Conservation (phyloP, 2,888 invertebrate species). For the Drosophila prostipennis region DNA sequence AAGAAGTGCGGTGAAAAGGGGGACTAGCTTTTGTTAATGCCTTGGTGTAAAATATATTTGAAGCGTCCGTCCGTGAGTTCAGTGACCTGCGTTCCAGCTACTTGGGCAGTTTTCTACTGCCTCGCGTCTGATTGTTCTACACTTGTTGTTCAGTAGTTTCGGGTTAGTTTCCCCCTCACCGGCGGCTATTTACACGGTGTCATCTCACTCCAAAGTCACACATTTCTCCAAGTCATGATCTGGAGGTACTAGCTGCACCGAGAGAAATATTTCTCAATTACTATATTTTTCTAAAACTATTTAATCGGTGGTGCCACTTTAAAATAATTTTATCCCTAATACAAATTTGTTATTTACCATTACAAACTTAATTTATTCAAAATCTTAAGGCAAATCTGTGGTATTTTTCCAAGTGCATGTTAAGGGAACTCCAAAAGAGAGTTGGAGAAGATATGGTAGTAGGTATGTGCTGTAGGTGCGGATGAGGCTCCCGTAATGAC, state of each 20-base stretch:
- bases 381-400: too few relatives aligned
- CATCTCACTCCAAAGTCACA: conserved; percentile 54
- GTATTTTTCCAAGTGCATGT: neutral
- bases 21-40: conserved; percentile 25
- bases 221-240: conserved; percentile 66
- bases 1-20: conserved; percentile 4
- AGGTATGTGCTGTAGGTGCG: conserved; percentile 16
- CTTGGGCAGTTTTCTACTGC: conserved; percentile 49
- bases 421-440: conserved; percentile 1
- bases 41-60: conserved; percentile 26
- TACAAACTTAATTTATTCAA: too few relatives aligned
- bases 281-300: too few relatives aligned
- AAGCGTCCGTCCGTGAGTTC: conserved; percentile 43
- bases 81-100: conserved; percentile 53
- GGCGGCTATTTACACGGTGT: conserved; percentile 62
- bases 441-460: conserved; percentile 1
- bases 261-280: neutral
- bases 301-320: too few relatives aligned
- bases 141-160: conserved; percentile 66
- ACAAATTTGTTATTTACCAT: too few relatives aligned
- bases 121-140: conserved; percentile 50
- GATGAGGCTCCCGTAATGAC: conserved; percentile 54
- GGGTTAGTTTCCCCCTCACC: conserved; percentile 49
- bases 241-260: conserved; percentile 41
- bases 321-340: too few relatives aligned